These are phyloP conservation scores for Lobophora halterata DNA, from an alignment of 2,888 invertebrate genomes.

Conservation along the genomic window DNA sequence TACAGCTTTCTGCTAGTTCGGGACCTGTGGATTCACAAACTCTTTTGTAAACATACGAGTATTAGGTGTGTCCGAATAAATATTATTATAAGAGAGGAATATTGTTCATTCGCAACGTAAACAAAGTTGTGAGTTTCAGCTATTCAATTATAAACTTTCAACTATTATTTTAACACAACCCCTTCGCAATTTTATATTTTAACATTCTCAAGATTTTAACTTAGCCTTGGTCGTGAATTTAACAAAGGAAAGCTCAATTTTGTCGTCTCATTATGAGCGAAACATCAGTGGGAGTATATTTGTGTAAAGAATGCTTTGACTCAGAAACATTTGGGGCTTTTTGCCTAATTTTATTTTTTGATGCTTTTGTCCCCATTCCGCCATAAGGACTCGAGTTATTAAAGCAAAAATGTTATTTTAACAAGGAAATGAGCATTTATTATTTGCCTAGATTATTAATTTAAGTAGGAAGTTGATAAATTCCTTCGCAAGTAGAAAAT, in stretches of 20 bases:
- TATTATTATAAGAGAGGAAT: too few relatives aligned
- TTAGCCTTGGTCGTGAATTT: constrained; percentile 9
- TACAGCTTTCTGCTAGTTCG: too few relatives aligned
- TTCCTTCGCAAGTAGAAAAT: too few relatives aligned
- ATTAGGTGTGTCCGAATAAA: too few relatives aligned
- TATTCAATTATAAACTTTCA: too few relatives aligned
- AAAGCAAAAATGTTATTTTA: constrained; percentile 9
- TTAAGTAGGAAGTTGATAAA: too few relatives aligned
- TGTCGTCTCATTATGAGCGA: constrained; percentile 19
- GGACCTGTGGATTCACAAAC: too few relatives aligned
- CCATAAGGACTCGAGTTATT: constrained; percentile 9
- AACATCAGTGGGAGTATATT: constrained; percentile 19
- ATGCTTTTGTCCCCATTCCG: constrained; percentile 17
- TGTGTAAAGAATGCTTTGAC: constrained; percentile 26
- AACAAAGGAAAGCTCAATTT: constrained; percentile 17
- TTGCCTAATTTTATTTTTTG: constrained; percentile 19
- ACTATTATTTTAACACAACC: too few relatives aligned
- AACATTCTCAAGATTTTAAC: constrained; percentile 6
- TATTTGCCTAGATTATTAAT: background rate
- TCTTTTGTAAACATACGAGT: too few relatives aligned
- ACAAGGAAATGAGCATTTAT: constrained; percentile 7
- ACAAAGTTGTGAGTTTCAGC: too few relatives aligned
- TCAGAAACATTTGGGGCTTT: constrained; percentile 20
- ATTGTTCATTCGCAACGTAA: too few relatives aligned
- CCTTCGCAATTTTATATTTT: constrained; percentile 8